Conservation (phyloP, 2,888 invertebrate species). For the Caprella mutica region DNA sequence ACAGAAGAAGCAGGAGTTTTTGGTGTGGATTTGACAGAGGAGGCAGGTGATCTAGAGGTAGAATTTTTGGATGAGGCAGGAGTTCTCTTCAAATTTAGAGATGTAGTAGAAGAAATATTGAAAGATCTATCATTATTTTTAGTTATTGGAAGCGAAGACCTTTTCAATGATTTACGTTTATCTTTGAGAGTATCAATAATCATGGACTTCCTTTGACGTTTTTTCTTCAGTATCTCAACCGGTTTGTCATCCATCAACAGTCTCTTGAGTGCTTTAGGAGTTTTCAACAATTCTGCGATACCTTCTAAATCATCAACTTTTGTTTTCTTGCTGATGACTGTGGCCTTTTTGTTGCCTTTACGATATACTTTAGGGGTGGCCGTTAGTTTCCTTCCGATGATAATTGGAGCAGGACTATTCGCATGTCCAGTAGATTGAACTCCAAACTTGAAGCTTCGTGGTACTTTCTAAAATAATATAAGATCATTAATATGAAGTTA, state of each 20-base stretch:
- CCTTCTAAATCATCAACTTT: not conserved
- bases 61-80: not conserved
- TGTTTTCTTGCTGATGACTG: not conserved
- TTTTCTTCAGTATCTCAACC: not conserved
- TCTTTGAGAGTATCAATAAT: too few relatives aligned
- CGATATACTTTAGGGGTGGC: slow-evolving; percentile 19
- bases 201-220: too few relatives aligned
- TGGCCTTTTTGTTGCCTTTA: slow-evolving; percentile 17
- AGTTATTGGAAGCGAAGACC: not conserved
- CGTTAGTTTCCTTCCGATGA: slow-evolving; percentile 18
- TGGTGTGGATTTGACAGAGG: not conserved
- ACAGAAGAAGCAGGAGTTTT: slow-evolving; percentile 14
- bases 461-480: not conserved
- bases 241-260: too few relatives aligned
- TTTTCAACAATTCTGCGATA: not conserved
- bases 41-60: not conserved
- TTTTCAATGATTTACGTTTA: not conserved
- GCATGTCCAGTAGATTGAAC: slow-evolving; percentile 23
- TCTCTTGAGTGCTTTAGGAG: not conserved
- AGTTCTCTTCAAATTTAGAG: not conserved
- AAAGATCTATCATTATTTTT: not conserved
- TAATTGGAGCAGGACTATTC: slow-evolving; percentile 27
- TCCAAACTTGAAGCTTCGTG: slow-evolving; percentile 4
- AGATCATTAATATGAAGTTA: not conserved
- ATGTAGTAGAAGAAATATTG: not conserved